phyloP scores from a whole-genome alignment of 2,888 invertebrate genomes.

The Ennomos quercinarius region DNA sequence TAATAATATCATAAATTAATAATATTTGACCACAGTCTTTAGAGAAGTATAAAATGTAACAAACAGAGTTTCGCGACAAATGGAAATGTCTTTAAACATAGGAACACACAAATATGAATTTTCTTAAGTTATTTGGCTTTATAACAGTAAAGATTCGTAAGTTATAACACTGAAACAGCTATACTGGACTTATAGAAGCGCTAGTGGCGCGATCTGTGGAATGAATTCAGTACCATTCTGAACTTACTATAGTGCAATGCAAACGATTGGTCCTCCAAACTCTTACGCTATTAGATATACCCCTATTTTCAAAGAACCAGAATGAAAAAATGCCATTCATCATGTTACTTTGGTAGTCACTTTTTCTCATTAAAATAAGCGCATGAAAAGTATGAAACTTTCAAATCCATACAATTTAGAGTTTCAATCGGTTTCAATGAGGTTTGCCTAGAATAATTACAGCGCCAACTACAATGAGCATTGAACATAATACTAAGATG shows the following conservation, averaged over 20 bases:
- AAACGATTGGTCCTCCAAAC: not conserved
- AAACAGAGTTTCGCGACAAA: conserved; percentile 62
- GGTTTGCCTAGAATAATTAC: too few relatives aligned
- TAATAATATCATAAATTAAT: conserved; percentile 81
- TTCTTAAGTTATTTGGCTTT: conserved; percentile 65
- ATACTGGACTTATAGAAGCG: conserved; percentile 49
- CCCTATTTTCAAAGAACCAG: too few relatives aligned
- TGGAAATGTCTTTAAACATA: conserved; percentile 75
- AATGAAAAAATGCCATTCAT: too few relatives aligned
- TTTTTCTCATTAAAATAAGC: too few relatives aligned
- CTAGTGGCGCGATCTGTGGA: conserved; percentile 59
- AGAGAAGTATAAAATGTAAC: conserved; percentile 69
- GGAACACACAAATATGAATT: conserved; percentile 72
- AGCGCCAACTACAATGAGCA: too few relatives aligned
- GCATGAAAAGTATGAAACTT: too few relatives aligned
- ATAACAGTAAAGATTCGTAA: conserved; percentile 57
- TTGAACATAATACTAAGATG: too few relatives aligned
- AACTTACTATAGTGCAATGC: conserved; percentile 7
- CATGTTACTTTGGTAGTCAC: too few relatives aligned
- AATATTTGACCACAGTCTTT: conserved; percentile 81
- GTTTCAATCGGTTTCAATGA: not conserved
- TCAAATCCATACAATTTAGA: too few relatives aligned
- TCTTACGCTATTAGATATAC: not conserved
- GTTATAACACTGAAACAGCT: conserved; percentile 47
- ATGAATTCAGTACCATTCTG: conserved; percentile 64